Evolutionary conservation across 2,797 vertebrate genomes (phyloP), one percentile per base, ranked within the genome.

Genomic region (Otus scops): DNA sequence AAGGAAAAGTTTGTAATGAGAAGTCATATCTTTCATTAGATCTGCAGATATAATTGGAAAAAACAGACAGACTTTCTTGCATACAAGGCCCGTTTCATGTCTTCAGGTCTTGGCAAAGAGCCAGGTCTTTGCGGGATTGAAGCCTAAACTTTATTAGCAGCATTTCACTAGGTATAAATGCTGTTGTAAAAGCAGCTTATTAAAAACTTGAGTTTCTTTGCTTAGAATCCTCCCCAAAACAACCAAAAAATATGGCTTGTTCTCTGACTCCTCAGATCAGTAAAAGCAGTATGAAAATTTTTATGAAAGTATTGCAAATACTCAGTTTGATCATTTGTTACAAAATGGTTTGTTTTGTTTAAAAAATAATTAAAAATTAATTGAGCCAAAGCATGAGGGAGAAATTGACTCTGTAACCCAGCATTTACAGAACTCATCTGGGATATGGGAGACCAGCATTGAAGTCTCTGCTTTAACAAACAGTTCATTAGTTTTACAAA

Each of bases 1-100:
- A 96, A 90, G 88, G 81, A 94, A 91, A 97, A 96, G 92, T 97
- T 97, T 92, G 88, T 89, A 94, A 96, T 89, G 63, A 83, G 91
- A 91, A 94, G 80, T 87, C 92, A 63, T 89, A 82, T 93, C 86
- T 95, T 96, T 96, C 94, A 93, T 95, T 96, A 95, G 70, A 89
- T 63, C 77, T 82, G 75, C 84, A 87, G 93, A 94, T 74, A 76
- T 96, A 95, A 97, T 96, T 96, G 94, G 88, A 79, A 85, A 94
- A 97, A 96, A 36, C 57, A 92, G 91, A 56, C 69, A 84, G 77
- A 81, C 26, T 95, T 95, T 54, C 88, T 74, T 70, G 60, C 39
- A 16, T 74, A 74, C 67, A 48, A 91, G 28, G 36, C 81, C 54
- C 0, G 4, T 74, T 93, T 92, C 92, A 92, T 94, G 86, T 87